These are phyloP conservation scores for Lagenorhynchus albirostris DNA, from an alignment of 2,113 vertebrate species.

Conservation along the genomic window DNA sequence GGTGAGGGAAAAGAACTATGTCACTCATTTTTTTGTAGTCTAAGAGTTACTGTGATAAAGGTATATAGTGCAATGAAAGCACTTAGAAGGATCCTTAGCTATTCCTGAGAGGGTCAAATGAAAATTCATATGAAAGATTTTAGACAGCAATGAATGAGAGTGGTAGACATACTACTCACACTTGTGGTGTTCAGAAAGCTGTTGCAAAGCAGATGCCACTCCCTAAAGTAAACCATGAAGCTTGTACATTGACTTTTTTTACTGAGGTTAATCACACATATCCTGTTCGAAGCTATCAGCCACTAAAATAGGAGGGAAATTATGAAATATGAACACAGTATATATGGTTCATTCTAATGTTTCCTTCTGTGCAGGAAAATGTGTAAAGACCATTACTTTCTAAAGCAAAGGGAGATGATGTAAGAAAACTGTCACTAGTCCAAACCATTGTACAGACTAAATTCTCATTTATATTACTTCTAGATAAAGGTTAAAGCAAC, in stretches of 20 bases:
- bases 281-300: neutral
- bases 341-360: neutral
- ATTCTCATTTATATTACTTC: neutral
- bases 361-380: neutral
- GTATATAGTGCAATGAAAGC: neutral
- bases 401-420: neutral
- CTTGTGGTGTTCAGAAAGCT: neutral
- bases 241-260: neutral
- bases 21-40: rapidly evolving
- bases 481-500: neutral
- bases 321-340: neutral
- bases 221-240: rapidly evolving
- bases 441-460: neutral
- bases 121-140: neutral
- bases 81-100: neutral
- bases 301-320: neutral
- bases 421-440: neutral
- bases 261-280: neutral
- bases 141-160: neutral
- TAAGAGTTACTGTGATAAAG: neutral
- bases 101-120: neutral
- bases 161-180: neutral
- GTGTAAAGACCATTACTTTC: neutral
- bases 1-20: neutral
- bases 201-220: neutral